Evolutionary conservation across 2,113 vertebrate genomes (phyloP).

Genomic region (Clarias macrocephalus): DNA sequence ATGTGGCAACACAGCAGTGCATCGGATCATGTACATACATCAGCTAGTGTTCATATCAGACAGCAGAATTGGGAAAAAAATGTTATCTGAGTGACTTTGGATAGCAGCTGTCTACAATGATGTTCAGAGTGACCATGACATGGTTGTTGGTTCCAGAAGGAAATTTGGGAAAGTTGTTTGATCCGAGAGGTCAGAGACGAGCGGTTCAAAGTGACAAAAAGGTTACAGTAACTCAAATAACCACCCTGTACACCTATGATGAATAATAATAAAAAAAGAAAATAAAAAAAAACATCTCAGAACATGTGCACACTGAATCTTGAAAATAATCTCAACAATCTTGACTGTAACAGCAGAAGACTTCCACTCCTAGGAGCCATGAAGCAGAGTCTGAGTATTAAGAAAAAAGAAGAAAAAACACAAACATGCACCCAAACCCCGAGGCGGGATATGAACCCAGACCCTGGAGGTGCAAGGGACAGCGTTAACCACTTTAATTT

Average conservation of each 20-base stretch:
- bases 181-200: not conserved
- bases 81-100: not conserved
- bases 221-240: not conserved
- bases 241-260: not conserved
- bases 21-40: not conserved
- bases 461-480: no score
- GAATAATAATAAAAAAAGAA: no score
- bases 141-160: not conserved
- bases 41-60: not conserved
- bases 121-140: not conserved
- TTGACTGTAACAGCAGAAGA: not conserved
- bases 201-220: not conserved
- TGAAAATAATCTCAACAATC: not conserved
- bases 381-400: not conserved
- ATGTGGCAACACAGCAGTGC: not conserved
- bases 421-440: no score
- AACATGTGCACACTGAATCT: not conserved
- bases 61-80: not conserved
- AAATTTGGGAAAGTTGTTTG: not conserved
- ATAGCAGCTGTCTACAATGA: no score
- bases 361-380: not conserved
- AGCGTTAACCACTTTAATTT: no score
- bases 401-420: no score
- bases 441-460: no score
- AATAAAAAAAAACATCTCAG: not conserved